Conservation (phyloP, 2,113 vertebrate species). For the Gymnobelideus leadbeateri region DNA sequence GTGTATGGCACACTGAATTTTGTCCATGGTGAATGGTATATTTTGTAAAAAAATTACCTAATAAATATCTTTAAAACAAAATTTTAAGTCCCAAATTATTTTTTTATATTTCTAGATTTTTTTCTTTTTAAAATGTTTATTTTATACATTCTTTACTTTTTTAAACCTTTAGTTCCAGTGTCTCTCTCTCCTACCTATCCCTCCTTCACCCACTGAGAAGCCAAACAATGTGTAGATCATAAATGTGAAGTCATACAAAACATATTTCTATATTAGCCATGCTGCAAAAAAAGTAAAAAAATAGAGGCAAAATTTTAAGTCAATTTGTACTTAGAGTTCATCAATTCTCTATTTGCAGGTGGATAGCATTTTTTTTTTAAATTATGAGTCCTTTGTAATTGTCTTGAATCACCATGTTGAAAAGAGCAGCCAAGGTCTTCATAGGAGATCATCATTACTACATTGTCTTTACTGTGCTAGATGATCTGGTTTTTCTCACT, state of each 20-base stretch:
- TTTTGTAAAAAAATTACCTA: not conserved
- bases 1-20: not conserved
- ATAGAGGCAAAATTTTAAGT: not conserved
- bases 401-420: too few species aligned
- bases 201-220: not conserved
- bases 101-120: too few species aligned
- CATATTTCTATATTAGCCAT: not conserved
- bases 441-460: too few species aligned
- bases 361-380: too few species aligned
- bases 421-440: too few species aligned
- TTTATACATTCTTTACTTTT: not conserved
- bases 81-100: not conserved
- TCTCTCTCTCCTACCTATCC: not conserved
- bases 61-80: not conserved
- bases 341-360: too few species aligned
- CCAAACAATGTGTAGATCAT: not conserved
- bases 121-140: not conserved
- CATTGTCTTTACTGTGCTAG: too few species aligned
- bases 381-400: too few species aligned
- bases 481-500: too few species aligned
- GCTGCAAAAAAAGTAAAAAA: not conserved
- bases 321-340: not conserved
- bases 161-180: not conserved
- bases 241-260: not conserved
- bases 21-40: not conserved